Base-by-base conservation (phyloP, 2,888 invertebrate species). In the Mantis religiosa region DNA sequence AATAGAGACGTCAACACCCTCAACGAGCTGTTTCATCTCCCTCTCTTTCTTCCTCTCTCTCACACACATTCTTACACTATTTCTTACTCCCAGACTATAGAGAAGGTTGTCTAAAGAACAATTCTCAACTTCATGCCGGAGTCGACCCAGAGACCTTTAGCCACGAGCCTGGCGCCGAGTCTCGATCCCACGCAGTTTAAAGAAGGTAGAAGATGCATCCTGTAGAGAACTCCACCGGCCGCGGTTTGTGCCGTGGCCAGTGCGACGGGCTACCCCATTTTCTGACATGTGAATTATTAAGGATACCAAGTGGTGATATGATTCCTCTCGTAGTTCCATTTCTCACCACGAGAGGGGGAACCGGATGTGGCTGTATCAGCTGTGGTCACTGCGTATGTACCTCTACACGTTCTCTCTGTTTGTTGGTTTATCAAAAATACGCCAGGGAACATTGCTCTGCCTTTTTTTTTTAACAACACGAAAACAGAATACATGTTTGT, bases 221-320 rank as follows among this genome's bases (percentile, higher is more conserved):
- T 71, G 25, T 71, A 71, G 54, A 71, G 20, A 15, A 15, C 3
- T 6, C 6, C 14, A 1, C 3, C 6, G 9, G 47, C 20, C 54
- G 54, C 20, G 54, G 54, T 71, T 20, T 71, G 25, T 25, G 54
- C 54, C 54, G 54, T 71, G 54, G 54, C 54, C 54, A 71, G 54
- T 71, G 54, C 54, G 54, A 71, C 54, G 54, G 54, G 54, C 25
- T 84, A 84, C 30, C 54, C 87, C 88, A 88, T 89, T 89, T 89
- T 89, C 88, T 88, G 87, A n/a, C 27, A 81, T 81, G 87, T 89
- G 89, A 83, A 89, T 89, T 89, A 89, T 89, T 89, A 85, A 89
- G 30, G 83, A 30, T 28, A 71, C 87, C 83, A 84, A 88, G 88
- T 89, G 88, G 88, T 85, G 89, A 89, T 89, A 89, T 89, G 88